Percentiles rank a stretch among this genome's conserved stretches.
phyloP scores from a whole-genome alignment of 2,888 invertebrate species.

The Lypha dubia region DNA sequence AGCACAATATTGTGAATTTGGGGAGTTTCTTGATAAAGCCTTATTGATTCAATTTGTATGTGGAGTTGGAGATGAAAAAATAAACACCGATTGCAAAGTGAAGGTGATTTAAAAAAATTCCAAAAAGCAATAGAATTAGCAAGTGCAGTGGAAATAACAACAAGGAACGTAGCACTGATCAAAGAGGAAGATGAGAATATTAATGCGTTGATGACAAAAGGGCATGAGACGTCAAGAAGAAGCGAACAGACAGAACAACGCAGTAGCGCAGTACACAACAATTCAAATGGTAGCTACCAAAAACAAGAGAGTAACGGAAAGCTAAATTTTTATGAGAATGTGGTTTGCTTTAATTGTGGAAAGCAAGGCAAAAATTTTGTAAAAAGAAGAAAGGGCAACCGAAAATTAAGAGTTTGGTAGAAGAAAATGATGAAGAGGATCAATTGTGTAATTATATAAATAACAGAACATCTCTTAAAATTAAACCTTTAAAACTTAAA shows the following conservation, averaged over 20 bases:
- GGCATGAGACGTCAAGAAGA: slow-evolving; percentile 31
- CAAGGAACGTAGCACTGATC: background rate
- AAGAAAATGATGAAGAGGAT: slow-evolving; percentile 29
- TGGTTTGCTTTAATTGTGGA: too few relatives aligned
- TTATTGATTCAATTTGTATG: slow-evolving; percentile 35
- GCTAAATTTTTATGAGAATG: too few relatives aligned
- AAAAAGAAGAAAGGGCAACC: slow-evolving; percentile 36
- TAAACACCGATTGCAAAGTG: slow-evolving; percentile 7
- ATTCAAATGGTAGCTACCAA: too few relatives aligned
- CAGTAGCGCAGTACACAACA: slow-evolving; percentile 25
- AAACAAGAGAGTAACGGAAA: too few relatives aligned
- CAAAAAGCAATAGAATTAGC: slow-evolving; percentile 22
- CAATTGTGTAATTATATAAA: slow-evolving; percentile 43
- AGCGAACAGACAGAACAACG: slow-evolving; percentile 1
- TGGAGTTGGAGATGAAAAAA: slow-evolving; percentile 24
- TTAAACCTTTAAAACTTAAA: too few relatives aligned
- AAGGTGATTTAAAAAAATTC: slow-evolving; percentile 1
- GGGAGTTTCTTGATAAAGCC: slow-evolving; percentile 17
- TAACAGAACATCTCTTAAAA: slow-evolving; percentile 36
- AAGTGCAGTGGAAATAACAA: slow-evolving; percentile 18
- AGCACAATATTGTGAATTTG: slow-evolving; percentile 50
- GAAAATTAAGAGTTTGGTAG: slow-evolving; percentile 41
- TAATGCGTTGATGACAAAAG: slow-evolving; percentile 2
- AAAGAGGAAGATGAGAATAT: slow-evolving; percentile 17
- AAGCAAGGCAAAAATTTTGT: too few relatives aligned